Percentiles rank a stretch among this genome's conserved stretches.
phyloP scores from a whole-genome alignment of 2,113 vertebrate genomes.

The Hippocampus guttulatus region DNA sequence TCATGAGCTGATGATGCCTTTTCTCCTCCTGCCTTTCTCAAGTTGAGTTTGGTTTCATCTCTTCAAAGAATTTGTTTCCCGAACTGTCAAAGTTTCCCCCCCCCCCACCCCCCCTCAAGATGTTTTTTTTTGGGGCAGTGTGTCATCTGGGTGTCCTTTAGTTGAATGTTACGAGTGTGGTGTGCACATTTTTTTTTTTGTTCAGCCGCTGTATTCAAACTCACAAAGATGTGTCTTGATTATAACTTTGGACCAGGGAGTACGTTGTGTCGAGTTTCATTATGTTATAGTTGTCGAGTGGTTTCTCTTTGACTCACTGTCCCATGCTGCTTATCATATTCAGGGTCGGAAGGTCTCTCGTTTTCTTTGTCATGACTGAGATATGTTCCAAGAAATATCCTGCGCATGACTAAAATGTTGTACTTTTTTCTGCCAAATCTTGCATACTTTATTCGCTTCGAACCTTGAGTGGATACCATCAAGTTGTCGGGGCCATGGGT shows the following conservation, averaged over 20 bases:
- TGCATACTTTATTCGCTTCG: not conserved
- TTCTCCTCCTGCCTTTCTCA: not conserved
- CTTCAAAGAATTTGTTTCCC: not conserved
- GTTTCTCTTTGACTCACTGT: not conserved
- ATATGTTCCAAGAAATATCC: not conserved
- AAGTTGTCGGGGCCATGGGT: constrained; percentile 11
- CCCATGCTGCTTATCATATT: not conserved
- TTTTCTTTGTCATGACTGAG: not conserved
- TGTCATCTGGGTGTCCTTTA: not conserved
- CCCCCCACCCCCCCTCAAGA: too few relatives aligned
- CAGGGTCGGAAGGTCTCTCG: not conserved
- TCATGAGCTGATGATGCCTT: not conserved
- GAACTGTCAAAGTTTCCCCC: not conserved
- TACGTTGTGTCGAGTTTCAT: too few relatives aligned
- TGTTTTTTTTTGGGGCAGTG: not conserved
- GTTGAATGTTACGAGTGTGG: not conserved
- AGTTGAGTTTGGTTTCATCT: not conserved
- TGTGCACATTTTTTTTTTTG: not conserved
- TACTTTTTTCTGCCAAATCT: not conserved
- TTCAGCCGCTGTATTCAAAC: too few relatives aligned
- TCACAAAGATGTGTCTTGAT: too few relatives aligned
- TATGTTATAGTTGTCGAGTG: too few relatives aligned
- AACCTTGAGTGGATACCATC: not conserved
- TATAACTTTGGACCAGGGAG: too few relatives aligned
- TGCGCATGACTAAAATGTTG: not conserved